Evolutionary conservation across 2,888 invertebrate species (phyloP).

Genomic region (Bellardia pandia): DNA sequence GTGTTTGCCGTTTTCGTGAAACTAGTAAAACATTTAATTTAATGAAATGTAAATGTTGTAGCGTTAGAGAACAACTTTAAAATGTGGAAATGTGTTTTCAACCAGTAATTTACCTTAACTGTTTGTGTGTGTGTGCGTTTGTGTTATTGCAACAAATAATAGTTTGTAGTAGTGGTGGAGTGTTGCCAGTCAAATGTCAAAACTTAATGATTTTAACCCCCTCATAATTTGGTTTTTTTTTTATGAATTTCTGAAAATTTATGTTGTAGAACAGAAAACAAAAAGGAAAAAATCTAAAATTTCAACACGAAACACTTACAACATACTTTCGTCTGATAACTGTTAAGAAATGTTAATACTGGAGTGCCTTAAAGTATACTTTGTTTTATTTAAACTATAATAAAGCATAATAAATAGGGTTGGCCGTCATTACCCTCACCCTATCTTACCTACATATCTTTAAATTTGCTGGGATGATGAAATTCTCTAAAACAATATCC

Average conservation of each 20-base stretch:
- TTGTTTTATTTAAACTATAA: not conserved
- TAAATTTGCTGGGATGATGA: too few relatives aligned
- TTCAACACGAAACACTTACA: not conserved
- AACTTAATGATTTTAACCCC: constrained; percentile 12
- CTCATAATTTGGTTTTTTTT: not conserved
- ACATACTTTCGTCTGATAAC: not conserved
- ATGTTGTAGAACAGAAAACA: not conserved
- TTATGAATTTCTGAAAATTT: not conserved
- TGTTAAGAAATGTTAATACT: not conserved
- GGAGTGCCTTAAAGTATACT: constrained; percentile 9
- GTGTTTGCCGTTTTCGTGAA: not conserved
- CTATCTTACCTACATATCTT: too few relatives aligned
- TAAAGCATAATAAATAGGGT: not conserved
- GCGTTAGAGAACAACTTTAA: not conserved
- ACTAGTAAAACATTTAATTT: constrained; percentile 35
- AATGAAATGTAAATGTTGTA: constrained; percentile 10
- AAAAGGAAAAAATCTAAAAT: not conserved
- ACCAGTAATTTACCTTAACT: not conserved
- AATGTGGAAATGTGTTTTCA: constrained; percentile 1
- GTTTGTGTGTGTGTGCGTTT: not conserved
- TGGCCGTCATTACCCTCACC: not conserved
- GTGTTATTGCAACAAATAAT: not conserved
- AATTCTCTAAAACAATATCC: too few relatives aligned
- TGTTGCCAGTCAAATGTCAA: constrained; percentile 26
- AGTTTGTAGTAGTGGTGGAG: not conserved